These are phyloP conservation scores for Clarias fuscus DNA, from an alignment of 2,797 vertebrate species.

Conservation along the genomic window DNA sequence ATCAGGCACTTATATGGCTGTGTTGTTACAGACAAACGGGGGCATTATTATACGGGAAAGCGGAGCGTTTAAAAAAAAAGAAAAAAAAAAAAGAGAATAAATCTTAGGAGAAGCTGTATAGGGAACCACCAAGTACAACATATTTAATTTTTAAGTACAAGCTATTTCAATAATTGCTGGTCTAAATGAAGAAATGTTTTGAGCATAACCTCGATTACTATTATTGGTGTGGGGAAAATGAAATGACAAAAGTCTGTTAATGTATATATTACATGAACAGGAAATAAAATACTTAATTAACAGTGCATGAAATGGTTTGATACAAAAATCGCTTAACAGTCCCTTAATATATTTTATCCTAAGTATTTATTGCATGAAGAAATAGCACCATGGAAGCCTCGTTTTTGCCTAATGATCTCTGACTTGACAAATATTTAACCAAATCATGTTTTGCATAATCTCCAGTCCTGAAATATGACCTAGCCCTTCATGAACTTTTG, in stretches of 20 bases:
- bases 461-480: not conserved
- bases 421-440: not conserved
- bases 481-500: not conserved
- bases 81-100: not conserved
- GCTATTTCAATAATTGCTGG: no score
- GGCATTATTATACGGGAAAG: not conserved
- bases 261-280: not conserved
- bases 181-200: not conserved
- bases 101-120: not conserved
- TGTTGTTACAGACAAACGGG: not conserved
- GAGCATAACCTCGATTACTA: not conserved
- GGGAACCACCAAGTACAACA: not conserved
- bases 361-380: conserved; percentile 2
- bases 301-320: not conserved
- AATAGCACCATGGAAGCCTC: not conserved
- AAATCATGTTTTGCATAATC: not conserved
- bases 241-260: not conserved
- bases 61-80: not conserved
- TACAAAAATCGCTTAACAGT: not conserved
- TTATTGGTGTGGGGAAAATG: not conserved
- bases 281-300: not conserved
- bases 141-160: no score
- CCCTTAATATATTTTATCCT: not conserved
- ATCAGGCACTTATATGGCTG: not conserved
- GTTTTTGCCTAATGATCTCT: conserved; percentile 1